A percentile compares a stretch with the other conserved stretches of the same genome.
Conservation (phyloP, 2,888 invertebrate genomes). For the Ochlodes sylvanus region DNA sequence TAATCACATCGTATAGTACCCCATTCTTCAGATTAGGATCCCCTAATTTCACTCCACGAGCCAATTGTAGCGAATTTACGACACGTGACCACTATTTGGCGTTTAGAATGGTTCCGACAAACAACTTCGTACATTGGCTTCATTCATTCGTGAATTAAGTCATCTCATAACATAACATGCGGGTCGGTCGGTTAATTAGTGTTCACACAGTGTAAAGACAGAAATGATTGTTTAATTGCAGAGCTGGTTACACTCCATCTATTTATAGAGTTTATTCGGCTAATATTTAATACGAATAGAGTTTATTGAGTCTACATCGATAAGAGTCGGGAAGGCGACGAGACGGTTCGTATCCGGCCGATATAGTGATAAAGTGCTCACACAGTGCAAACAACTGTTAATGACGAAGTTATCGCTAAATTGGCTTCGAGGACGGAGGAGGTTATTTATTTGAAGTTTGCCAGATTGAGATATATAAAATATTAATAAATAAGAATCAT, state of each 20-base stretch:
- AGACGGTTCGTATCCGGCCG: constrained; percentile 69
- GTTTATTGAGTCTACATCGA: constrained; percentile 49
- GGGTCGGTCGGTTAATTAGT: constrained; percentile 65
- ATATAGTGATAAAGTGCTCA: constrained; percentile 65
- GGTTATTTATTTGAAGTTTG: constrained; percentile 34
- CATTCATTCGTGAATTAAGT: constrained; percentile 79
- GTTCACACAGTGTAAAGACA: constrained; percentile 40
- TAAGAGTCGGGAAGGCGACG: constrained; percentile 68
- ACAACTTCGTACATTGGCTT: constrained; percentile 70
- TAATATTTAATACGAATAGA: constrained; percentile 27
- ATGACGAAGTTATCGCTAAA: constrained; percentile 43
- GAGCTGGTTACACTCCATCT: constrained; percentile 4
- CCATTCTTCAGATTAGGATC: constrained; percentile 63
- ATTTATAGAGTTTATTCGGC: constrained; percentile 17
- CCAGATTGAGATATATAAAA: constrained; percentile 28
- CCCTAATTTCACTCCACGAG: constrained; percentile 63
- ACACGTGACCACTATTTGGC: constrained; percentile 81
- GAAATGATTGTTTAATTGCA: constrained; percentile 38
- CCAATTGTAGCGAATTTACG: constrained; percentile 76
- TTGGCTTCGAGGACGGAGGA: constrained; percentile 42
- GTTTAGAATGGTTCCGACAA: constrained; percentile 55
- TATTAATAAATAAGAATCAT: constrained; percentile 41
- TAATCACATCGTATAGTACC: constrained; percentile 76
- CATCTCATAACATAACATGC: constrained; percentile 69
- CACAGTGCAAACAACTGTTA: constrained; percentile 59